A percentile compares a stretch with the other conserved stretches of the same genome.
phyloP scores from a whole-genome alignment of 1,140 invertebrate species.

The Magallana angulata region DNA sequence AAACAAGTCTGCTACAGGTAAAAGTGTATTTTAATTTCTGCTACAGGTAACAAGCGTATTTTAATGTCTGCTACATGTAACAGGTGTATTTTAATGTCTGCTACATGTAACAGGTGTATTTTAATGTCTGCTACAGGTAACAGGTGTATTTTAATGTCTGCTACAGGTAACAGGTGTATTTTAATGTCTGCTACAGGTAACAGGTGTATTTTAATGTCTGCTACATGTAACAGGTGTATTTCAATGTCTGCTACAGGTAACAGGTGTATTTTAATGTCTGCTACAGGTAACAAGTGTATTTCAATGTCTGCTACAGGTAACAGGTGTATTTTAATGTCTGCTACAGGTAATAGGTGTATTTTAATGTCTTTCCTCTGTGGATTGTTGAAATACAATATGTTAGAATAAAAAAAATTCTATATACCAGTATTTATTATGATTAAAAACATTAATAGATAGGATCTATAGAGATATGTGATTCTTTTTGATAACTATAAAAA shows the following conservation, averaged over 20 bases:
- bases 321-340: not conserved
- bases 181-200: not conserved
- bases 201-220: no score
- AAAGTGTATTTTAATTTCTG: no score
- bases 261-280: not conserved
- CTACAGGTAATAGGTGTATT: not conserved
- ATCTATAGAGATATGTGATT: no score
- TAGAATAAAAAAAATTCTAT: no score
- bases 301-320: no score
- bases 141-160: not conserved
- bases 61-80: no score
- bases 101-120: not conserved
- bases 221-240: not conserved
- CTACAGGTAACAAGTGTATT: not conserved
- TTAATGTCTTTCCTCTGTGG: no score
- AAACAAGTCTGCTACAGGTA: not conserved
- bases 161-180: not conserved
- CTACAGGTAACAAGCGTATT: not conserved
- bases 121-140: not conserved
- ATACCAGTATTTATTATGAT: no score
- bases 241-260: not conserved
- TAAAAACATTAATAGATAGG: no score
- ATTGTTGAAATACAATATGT: no score
- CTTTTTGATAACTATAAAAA: not conserved
- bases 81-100: no score